These are phyloP conservation scores for Tragelaphus strepsiceros DNA, from an alignment of 2,113 vertebrate genomes.

Conservation along the genomic window DNA sequence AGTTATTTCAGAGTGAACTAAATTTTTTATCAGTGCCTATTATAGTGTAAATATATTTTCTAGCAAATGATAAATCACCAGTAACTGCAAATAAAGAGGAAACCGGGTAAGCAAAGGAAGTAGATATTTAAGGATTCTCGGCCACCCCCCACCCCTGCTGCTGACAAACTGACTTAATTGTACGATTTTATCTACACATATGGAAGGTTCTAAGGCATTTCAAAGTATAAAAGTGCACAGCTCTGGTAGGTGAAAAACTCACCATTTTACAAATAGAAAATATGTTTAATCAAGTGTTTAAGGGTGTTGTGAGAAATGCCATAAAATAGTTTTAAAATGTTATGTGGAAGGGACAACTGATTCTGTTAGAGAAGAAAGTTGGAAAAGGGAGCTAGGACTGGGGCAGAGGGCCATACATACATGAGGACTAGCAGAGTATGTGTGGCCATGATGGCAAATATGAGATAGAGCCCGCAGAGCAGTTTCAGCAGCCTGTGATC, in stretches of 20 bases:
- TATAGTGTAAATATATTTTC: constrained; percentile 32
- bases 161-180: neutral
- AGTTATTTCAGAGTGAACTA: constrained; percentile 48
- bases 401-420: rapidly evolving
- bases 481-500: neutral
- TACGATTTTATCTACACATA: neutral
- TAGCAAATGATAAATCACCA: neutral
- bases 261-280: neutral
- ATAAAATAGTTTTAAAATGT: neutral
- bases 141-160: rapidly evolving
- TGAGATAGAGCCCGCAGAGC: neutral
- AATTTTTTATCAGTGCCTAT: constrained; percentile 40
- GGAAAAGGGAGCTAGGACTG: neutral
- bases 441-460: rapidly evolving
- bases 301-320: neutral
- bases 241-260: neutral
- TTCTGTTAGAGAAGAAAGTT: neutral
- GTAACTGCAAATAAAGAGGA: neutral
- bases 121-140: neutral
- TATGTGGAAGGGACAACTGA: neutral
- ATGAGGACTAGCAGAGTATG: rapidly evolving
- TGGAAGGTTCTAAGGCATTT: neutral
- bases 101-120: neutral
- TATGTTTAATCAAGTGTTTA: neutral
- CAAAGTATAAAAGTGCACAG: neutral